Conservation (phyloP, 2,888 invertebrate species). For the Polyommatus iphigenia region DNA sequence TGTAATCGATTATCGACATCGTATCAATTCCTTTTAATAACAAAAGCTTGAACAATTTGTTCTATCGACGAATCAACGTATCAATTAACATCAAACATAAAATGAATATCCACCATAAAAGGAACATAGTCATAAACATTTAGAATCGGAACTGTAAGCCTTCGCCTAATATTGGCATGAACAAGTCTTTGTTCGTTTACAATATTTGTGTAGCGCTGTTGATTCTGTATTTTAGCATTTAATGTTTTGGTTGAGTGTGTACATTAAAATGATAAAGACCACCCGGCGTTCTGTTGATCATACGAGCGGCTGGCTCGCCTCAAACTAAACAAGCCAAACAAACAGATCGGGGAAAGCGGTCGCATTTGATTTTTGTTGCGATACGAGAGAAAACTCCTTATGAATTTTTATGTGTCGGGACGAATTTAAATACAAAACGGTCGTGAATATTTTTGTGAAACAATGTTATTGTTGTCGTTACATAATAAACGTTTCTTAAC, state of each 20-base stretch:
- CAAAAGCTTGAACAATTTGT: background rate
- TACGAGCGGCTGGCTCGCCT: slow-evolving; percentile 70
- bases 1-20: no score
- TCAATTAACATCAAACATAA: background rate
- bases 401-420: slow-evolving; percentile 31
- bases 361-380: slow-evolving; percentile 54
- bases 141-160: slow-evolving; percentile 28
- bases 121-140: slow-evolving; percentile 7
- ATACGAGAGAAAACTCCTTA: slow-evolving; percentile 42
- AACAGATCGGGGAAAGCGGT: slow-evolving; percentile 65
- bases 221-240: slow-evolving; percentile 66
- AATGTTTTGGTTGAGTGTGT: slow-evolving; percentile 71
- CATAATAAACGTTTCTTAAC: background rate
- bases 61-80: background rate
- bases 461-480: background rate
- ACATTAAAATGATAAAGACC: slow-evolving; percentile 77
- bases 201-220: slow-evolving; percentile 50
- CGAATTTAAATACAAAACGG: slow-evolving; percentile 30
- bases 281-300: slow-evolving; percentile 59
- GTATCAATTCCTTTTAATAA: background rate
- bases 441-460: slow-evolving; percentile 16
- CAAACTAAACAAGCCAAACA: slow-evolving; percentile 71
- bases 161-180: slow-evolving; percentile 38
- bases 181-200: slow-evolving; percentile 41
- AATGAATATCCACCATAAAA: slow-evolving; percentile 8